Conservation (phyloP, 1,140 invertebrate species). For the Cyphomyrmex costatus region DNA sequence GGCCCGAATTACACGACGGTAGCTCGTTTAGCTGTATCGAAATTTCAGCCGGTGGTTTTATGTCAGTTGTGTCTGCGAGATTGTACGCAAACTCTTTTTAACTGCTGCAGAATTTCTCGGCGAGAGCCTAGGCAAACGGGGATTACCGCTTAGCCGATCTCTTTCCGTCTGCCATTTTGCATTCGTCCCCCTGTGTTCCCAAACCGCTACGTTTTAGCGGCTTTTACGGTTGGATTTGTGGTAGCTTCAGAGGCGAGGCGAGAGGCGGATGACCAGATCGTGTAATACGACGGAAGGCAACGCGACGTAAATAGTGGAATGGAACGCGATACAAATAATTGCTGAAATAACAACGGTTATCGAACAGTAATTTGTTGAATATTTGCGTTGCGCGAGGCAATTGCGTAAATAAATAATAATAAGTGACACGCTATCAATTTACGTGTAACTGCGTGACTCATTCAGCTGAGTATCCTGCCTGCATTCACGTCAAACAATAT, state of each 20-base stretch:
- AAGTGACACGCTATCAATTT: constrained; percentile 29
- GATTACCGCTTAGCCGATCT: constrained; percentile 18
- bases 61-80: constrained; percentile 10
- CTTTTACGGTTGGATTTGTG: constrained; percentile 49
- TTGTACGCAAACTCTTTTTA: constrained; percentile 21
- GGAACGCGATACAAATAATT: constrained; percentile 1
- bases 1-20: constrained; percentile 28
- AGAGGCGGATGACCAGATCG: background rate
- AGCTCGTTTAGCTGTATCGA: constrained; percentile 26
- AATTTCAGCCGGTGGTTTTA: constrained; percentile 45
- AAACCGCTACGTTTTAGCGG: constrained; percentile 54
- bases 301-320: constrained; percentile 18
- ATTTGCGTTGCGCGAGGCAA: background rate
- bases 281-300: constrained; percentile 7
- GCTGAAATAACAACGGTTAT: constrained; percentile 1
- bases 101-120: constrained; percentile 24
- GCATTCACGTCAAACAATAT: background rate
- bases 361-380: background rate
- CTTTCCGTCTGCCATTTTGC: constrained; percentile 13
- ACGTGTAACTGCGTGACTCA: background rate
- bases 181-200: constrained; percentile 29
- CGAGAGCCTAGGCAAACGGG: background rate
- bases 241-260: constrained; percentile 17
- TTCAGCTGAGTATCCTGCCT: background rate
- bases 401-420: constrained; percentile 3